phyloP scores from a whole-genome alignment of 1,140 invertebrate genomes.

The Drosophila mauritiana region DNA sequence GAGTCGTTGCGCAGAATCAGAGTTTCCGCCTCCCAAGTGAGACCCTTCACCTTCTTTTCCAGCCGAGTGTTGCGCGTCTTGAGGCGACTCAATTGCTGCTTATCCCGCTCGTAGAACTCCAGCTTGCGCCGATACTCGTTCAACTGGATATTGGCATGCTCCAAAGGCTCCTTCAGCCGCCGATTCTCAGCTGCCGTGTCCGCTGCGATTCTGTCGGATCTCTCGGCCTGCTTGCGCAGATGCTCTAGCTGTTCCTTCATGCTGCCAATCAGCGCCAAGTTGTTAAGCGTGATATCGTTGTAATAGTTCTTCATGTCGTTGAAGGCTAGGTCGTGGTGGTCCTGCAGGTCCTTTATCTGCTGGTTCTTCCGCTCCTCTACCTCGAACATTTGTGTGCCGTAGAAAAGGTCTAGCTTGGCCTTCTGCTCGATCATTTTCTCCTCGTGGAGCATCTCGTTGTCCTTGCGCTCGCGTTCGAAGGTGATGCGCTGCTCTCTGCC shows the following conservation, averaged over 20 bases:
- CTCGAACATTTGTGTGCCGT: constrained; percentile 92
- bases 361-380: constrained; percentile 95
- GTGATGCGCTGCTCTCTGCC: constrained; percentile 58
- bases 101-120: constrained; percentile 92
- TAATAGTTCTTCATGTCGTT: constrained; percentile 96
- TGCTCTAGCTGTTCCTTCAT: constrained; percentile 95
- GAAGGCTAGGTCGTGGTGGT: constrained; percentile 93
- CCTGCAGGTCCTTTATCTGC: constrained; percentile 92
- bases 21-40: constrained; percentile 90
- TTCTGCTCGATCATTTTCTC: constrained; percentile 90
- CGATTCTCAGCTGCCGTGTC: constrained; percentile 90
- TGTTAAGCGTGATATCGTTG: constrained; percentile 96
- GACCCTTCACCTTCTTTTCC: constrained; percentile 89
- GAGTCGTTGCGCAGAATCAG: constrained; percentile 92
- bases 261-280: constrained; percentile 92
- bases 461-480: constrained; percentile 89
- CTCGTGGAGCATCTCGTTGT: constrained; percentile 93
- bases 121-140: constrained; percentile 90
- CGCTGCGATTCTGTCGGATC: constrained; percentile 87
- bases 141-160: constrained; percentile 88
- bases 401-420: constrained; percentile 90
- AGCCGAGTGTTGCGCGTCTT: constrained; percentile 86
- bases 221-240: constrained; percentile 92
- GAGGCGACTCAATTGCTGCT: constrained; percentile 85
- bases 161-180: constrained; percentile 89